phyloP scores from a whole-genome alignment of 2,888 invertebrate species.

The Drosophila paranaensis region DNA sequence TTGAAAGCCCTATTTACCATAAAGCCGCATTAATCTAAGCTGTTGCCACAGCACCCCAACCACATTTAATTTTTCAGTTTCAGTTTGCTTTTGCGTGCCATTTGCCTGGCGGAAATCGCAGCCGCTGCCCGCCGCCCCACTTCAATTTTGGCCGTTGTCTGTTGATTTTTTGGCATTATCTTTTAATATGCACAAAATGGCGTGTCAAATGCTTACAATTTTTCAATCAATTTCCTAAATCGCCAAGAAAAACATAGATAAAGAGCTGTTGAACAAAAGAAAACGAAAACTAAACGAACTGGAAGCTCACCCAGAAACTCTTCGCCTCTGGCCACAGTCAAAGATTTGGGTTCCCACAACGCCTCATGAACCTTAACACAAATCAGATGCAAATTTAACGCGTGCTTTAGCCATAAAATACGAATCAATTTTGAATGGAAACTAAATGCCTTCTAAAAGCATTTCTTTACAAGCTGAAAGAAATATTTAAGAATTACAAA shows the following conservation, averaged over 20 bases:
- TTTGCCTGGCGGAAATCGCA: constrained; percentile 45
- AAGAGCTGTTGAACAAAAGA: neutral
- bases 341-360: constrained; percentile 18
- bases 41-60: constrained; percentile 55
- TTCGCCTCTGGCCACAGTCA: constrained; percentile 43
- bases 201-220: constrained; percentile 73
- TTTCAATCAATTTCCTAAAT: constrained; percentile 71
- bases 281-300: constrained; percentile 24
- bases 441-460: neutral
- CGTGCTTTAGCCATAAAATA: constrained; percentile 14
- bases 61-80: constrained; percentile 24
- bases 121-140: neutral
- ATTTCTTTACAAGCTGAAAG: neutral
- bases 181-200: constrained; percentile 77
- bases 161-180: constrained; percentile 76
- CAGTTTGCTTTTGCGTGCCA: constrained; percentile 27
- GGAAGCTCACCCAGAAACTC: constrained; percentile 5
- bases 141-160: constrained; percentile 10
- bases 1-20: constrained; percentile 59
- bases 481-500: no score
- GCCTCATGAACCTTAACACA: constrained; percentile 11
- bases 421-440: no score
- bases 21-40: constrained; percentile 69
- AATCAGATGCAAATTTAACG: constrained; percentile 25
- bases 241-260: constrained; percentile 1